phyloP scores from a whole-genome alignment of 2,113 vertebrate genomes.

The Gavia stellata region DNA sequence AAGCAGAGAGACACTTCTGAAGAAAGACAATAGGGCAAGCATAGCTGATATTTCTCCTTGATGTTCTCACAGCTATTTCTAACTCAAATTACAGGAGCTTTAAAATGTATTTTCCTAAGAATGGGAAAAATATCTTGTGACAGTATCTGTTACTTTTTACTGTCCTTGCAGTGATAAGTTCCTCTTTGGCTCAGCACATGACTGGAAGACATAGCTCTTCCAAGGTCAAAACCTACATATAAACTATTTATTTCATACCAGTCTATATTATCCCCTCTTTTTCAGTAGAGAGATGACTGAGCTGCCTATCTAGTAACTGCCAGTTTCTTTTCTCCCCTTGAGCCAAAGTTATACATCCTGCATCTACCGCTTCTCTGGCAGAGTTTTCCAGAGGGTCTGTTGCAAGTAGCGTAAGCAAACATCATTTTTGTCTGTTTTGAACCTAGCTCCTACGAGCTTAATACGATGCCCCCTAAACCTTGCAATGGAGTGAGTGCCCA shows the following conservation, averaged over 20 bases:
- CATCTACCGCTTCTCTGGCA: neutral
- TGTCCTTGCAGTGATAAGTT: neutral
- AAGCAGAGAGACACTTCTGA: neutral
- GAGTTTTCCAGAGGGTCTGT: neutral
- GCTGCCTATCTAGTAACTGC: neutral
- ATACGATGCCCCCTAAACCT: neutral
- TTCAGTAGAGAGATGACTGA: neutral
- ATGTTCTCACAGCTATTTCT: neutral
- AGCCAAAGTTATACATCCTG: neutral
- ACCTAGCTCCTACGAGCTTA: neutral
- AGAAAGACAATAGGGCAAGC: neutral
- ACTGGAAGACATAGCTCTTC: neutral
- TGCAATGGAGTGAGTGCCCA: neutral
- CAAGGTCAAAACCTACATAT: neutral
- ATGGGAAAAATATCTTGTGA: neutral
- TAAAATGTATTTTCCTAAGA: neutral
- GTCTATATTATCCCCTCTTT: neutral
- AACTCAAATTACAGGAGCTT: neutral
- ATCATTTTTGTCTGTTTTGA: neutral
- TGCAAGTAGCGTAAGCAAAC: neutral
- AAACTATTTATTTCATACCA: neutral
- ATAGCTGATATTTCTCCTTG: neutral
- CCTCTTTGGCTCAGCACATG: neutral
- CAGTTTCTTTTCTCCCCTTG: neutral
- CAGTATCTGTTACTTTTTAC: neutral